Base-by-base conservation (phyloP, 35 echinoderm and acorn worm species). In the Chiridota heheva region DNA sequence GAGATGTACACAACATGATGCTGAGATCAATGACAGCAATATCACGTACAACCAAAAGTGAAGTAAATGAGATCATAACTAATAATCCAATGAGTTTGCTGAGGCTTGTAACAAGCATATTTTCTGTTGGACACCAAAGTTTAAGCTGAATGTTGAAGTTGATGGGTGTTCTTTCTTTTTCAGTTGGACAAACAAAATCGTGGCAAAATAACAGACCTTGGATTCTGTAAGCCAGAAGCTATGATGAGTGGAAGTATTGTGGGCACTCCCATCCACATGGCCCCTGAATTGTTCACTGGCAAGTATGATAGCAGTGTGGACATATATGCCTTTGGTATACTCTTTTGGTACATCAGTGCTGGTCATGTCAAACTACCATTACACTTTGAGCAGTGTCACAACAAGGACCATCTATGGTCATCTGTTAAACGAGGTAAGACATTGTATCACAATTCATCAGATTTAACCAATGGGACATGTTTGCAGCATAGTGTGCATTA, bases 201-300 rank as follows among this genome's bases (percentile, higher is more conserved):
- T 44, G 95, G 89, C 2, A 98, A 98, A 61, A 98, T 98, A 35
- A 98, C 95, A 16, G 95, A 92, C 53, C 89, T 98, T 25, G 95
- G 95, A n/a, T 98, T 98, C 65, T 98, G 95, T 61, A 98, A 98
- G 49, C 95, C 89, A 33, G 95, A 98, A 44, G 95, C 95, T 31
- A 98, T 98, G 95, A 98, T 98, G 89, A 98, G 95, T 39, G 95
- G 95, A 10, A 98, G 95, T 37, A 88, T 98, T n/a, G 95, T 98
- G 2, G 95, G 95, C 30, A 98, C 95, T 16, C 95, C 95, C 7
- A 98, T 98, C 42, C 95, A 98, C 89, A 98, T 98, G 95, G 95
- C 95, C 1, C 95, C 95, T 0, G 95, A 98, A 73, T 69, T 98
- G 17, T 98, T 98, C 75, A 88, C 95, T 0, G 95, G 95, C 16